Evolutionary conservation across 2,888 invertebrate species (phyloP).

Genomic region (Parthenolecanium corni): DNA sequence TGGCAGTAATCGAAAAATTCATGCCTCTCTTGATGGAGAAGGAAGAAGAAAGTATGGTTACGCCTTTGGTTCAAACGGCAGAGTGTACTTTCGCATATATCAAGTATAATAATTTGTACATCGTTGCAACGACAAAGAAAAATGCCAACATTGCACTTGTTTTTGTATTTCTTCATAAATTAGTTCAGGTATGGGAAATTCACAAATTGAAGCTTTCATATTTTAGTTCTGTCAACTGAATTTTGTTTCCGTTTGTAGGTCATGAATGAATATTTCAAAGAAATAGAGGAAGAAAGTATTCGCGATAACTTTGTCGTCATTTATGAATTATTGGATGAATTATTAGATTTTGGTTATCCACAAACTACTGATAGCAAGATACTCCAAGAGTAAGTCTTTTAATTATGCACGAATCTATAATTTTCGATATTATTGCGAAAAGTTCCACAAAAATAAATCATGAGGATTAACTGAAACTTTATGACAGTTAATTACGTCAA

Average conservation of each 20-base stretch:
- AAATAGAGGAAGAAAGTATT: conserved; percentile 56
- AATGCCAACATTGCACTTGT: conserved; percentile 56
- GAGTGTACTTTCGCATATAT: conserved; percentile 52
- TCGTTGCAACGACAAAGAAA: conserved; percentile 50
- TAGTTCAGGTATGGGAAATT: conserved; percentile 49
- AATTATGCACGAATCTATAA: too few relatives aligned
- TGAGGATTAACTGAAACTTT: too few relatives aligned
- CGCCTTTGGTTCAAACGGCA: conserved; percentile 47
- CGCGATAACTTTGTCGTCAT: conserved; percentile 59
- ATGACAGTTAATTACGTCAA: too few relatives aligned
- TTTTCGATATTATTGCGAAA: neutral
- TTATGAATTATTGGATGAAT: conserved; percentile 55
- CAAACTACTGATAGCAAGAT: conserved; percentile 58
- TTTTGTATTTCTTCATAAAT: conserved; percentile 52
- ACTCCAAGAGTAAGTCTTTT: conserved; percentile 44
- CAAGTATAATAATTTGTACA: conserved; percentile 54
- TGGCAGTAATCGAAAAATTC: conserved; percentile 55
- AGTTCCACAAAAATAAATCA: neutral
- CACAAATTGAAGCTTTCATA: conserved; percentile 15
- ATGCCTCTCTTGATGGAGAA: conserved; percentile 54
- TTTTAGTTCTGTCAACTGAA: neutral
- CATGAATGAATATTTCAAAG: conserved; percentile 55
- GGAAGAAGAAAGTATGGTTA: conserved; percentile 50
- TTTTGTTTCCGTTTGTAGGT: conserved; percentile 33
- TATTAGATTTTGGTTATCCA: conserved; percentile 57